Conservation (phyloP, 1,140 invertebrate genomes). For the Drosophila bocki region DNA sequence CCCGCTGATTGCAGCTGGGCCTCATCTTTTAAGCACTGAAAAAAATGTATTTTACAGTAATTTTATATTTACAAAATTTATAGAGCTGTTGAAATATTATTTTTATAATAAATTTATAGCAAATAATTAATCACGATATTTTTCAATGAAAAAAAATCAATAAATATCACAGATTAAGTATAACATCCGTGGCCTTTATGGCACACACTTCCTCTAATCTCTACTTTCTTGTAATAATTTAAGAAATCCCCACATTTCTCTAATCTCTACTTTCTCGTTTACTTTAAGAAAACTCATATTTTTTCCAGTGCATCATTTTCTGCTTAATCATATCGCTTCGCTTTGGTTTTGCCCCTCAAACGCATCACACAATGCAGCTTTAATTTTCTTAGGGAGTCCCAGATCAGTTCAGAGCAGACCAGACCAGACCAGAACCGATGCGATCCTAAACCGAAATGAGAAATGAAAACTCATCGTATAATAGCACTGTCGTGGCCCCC, state of each 20-base stretch:
- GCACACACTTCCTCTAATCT: background rate
- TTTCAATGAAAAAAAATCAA: too few relatives aligned
- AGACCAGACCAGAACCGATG: constrained; percentile 16
- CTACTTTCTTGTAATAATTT: background rate
- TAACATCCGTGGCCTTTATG: too few relatives aligned
- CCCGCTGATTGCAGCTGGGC: constrained; percentile 57
- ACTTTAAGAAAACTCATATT: background rate
- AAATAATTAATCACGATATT: too few relatives aligned
- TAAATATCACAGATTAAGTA: too few relatives aligned
- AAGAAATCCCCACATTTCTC: fast-evolving
- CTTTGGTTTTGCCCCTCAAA: constrained; percentile 46
- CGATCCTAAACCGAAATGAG: constrained; percentile 28
- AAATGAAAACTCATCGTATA: constrained; percentile 76
- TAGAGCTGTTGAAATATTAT: background rate
- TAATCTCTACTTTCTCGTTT: background rate
- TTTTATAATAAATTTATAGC: too few relatives aligned
- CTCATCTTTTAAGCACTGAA: constrained; percentile 20
- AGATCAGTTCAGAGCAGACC: constrained; percentile 22
- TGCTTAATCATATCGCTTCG: constrained; percentile 66
- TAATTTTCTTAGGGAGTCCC: constrained; percentile 60
- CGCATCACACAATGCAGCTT: constrained; percentile 61
- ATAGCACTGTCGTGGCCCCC: constrained; percentile 63
- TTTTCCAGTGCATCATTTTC: constrained; percentile 43
- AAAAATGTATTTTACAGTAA: background rate
- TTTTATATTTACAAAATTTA: background rate